Evolutionary conservation across 1,140 invertebrate genomes (phyloP), one percentile per base, ranked within the genome.

Genomic region (Tribolium castaneum): DNA sequence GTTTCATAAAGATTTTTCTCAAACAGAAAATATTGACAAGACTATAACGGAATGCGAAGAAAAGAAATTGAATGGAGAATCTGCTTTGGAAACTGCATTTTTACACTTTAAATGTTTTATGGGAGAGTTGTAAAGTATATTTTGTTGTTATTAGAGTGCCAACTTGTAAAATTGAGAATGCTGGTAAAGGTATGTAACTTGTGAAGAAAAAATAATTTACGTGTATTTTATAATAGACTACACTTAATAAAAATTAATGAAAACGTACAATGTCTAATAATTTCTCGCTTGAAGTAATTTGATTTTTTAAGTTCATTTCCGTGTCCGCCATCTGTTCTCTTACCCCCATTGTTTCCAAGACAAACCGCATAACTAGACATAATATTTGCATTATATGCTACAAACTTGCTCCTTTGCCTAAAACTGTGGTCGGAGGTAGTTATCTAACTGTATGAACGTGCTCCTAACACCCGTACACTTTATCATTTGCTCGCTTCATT

Each of bases 381-480:
- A 66, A 66, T 66, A 66, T 66, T 66, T 66, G 59, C 59, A 66
- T 66, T 66, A 66, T 66, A 66, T 12, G 59, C 59, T 66, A 66
- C 59, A 66, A 66, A 66, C 59, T 66, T 66, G 59, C 59, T 66
- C 59, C 59, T 66, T 66, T 66, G 59, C 59, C 59, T 66, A 66
- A 66, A 66, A 66, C 19, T 30, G 59, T 66, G 59, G 59, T 66
- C 54, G 59, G 59, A 66, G 59, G 59, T 66, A 66, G 59, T 66
- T 66, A 66, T 66, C 59, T 66, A 66, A 66, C 59, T 66, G 25
- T 66, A 66, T 39, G 54, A 66, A 66, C 59, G 30, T 66, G 59
- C 59, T 35, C 30, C 34, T 66, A 66, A 35, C 30, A 34, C 59
- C 59, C n/a, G 59, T 12, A 66, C 30, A 35, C 25, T 66, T 66